These are phyloP conservation scores for Drosophila kanekoi DNA, from an alignment of 2,888 invertebrate species.

Conservation along the genomic window DNA sequence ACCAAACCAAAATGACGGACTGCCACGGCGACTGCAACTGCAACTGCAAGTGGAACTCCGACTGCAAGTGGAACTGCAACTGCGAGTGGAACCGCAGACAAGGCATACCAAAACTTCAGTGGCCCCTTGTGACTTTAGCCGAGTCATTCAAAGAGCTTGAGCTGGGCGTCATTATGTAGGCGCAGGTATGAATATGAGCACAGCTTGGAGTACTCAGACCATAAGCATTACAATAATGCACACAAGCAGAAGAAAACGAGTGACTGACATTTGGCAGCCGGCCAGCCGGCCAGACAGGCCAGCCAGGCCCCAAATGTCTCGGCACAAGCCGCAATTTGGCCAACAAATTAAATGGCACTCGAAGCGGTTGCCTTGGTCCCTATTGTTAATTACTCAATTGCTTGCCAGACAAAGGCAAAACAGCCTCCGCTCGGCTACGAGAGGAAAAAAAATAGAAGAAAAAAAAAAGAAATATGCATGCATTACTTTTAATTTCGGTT, in stretches of 20 bases:
- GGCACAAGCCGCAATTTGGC: constrained; percentile 41
- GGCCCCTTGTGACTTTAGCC: constrained; percentile 69
- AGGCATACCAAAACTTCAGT: constrained; percentile 53
- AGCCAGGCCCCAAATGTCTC: constrained; percentile 8
- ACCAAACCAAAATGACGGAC: constrained; percentile 18
- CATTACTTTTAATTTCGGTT: constrained; percentile 29
- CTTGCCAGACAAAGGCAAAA: constrained; percentile 9
- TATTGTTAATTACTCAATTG: constrained; percentile 59
- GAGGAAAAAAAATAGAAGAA: too few species aligned
- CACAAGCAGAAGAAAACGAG: constrained; percentile 5
- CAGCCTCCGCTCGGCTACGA: too few species aligned
- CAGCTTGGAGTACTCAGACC: constrained; percentile 29
- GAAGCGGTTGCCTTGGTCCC: constrained; percentile 41
- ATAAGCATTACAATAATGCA: constrained; percentile 34
- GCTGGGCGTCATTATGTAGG: constrained; percentile 54
- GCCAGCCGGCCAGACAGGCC: constrained; percentile 1
- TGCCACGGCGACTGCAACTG: constrained; percentile 2
- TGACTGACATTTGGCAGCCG: constrained; percentile 52
- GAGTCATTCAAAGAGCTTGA: constrained; percentile 57
- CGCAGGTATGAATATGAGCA: constrained; percentile 22
- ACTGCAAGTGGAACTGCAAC: constrained; percentile 11
- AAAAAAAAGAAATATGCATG: constrained; percentile 8
- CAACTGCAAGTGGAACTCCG: too few species aligned
- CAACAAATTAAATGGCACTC: constrained; percentile 41
- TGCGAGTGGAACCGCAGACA: constrained; percentile 22